Percentiles rank a stretch among this genome's conserved stretches.
phyloP scores from a whole-genome alignment of 2,797 vertebrate species.

The Pachyuromys duprasi region DNA sequence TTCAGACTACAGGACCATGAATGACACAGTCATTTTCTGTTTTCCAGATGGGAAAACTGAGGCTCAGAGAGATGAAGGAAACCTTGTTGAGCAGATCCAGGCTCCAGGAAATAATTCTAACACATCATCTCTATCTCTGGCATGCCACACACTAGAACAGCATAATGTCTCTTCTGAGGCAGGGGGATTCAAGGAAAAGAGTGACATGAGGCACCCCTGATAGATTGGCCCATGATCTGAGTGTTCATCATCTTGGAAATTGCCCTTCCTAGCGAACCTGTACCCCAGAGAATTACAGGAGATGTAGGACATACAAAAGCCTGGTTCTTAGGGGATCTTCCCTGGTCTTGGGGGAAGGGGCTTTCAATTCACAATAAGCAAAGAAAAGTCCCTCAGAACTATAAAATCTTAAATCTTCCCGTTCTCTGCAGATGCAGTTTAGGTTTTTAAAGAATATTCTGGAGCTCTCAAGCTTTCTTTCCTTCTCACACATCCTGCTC shows the following conservation, averaged over 20 bases:
- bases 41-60: constrained; percentile 2
- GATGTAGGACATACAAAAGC: neutral
- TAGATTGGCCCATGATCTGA: neutral
- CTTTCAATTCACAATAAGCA: neutral
- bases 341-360: no score
- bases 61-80: neutral
- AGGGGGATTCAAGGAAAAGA: neutral
- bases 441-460: neutral
- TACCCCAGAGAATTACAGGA: neutral
- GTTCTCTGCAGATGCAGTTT: neutral
- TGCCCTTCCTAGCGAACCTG: rapidly evolving
- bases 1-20: neutral
- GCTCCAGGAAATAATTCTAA: neutral
- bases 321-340: neutral
- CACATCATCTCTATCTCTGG: no score
- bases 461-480: neutral
- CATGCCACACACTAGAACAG: no score
- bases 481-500: neutral
- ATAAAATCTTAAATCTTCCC: neutral
- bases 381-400: neutral
- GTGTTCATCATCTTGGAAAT: neutral
- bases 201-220: neutral
- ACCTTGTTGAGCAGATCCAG: neutral
- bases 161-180: neutral
- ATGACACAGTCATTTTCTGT: no score